Evolutionary conservation across 2,888 invertebrate species (phyloP), one percentile per base, ranked within the genome.

Genomic region (Hirtodrosophila alboralis): DNA sequence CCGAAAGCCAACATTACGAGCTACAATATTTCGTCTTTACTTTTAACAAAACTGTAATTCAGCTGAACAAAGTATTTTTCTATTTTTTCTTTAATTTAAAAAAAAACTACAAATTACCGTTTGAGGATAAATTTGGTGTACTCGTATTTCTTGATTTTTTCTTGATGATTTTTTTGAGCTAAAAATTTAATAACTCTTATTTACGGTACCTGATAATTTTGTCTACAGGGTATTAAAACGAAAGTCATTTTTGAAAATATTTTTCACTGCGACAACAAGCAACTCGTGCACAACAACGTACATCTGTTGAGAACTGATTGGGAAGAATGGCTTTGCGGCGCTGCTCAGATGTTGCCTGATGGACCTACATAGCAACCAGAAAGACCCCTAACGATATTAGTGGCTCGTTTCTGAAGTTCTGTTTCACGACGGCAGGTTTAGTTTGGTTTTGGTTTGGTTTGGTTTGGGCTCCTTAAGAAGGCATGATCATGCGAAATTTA

Each of bases 401-500:
- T 64, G 54, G 48, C 37, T 61, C 26, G 52, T 59, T 63, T 62
- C 26, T 51, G 37, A 53, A 59, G 44, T 44, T 53, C 30, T 52
- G 41, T 47, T 38, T 45, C 18, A 37, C 36, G 34, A 52, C 34
- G 51, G 37, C 44, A 34, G 52, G 36, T 37, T 63, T 45, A 51
- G 48, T n/a, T n/a, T n/a, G n/a, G n/a, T n/a, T 58, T 63, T 60
- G 40, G 54, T 21, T 21, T 21, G 18, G 18, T 21, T 63, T 45
- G 53, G 48, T 58, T 63, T 60, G 40, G 54, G 52, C 68, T 60
- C 63, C 60, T 54, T 60, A 60, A 59, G 62, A 63, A 69, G 63
- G 62, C 67, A 84, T 77, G 70, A 80, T 80, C 62, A 65, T 60
- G 67, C 69, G 67, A 75, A 80, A 70, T 67, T 67, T 66, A 74